Percentiles rank a stretch among this genome's conserved stretches.
Conservation (phyloP, 1,140 invertebrate species). For the Drosophila suzukii region DNA sequence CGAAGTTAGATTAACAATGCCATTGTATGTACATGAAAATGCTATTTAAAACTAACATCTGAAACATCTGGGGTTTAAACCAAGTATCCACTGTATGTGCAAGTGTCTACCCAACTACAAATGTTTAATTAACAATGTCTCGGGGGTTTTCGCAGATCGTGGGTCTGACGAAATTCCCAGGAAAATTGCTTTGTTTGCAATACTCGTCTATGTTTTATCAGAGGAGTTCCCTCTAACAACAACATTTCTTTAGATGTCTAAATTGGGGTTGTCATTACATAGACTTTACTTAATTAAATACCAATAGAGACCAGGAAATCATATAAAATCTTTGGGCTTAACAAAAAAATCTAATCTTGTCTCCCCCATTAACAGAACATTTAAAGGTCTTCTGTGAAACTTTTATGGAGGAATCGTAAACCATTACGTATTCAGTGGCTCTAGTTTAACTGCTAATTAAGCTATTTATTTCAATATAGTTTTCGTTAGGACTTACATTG, state of each 20-base stretch:
- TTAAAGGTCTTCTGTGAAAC: conserved; percentile 11
- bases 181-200: conserved; percentile 14
- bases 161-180: conserved; percentile 20
- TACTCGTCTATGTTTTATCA: conserved; percentile 11
- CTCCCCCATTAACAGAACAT: conserved; percentile 15
- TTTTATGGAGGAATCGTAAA: conserved; percentile 16
- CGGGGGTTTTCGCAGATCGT: conserved; percentile 21
- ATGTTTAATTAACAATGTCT: conserved; percentile 19
- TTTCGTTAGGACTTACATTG: no score
- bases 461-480: no score
- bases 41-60: background rate
- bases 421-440: background rate
- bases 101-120: conserved; percentile 10
- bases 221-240: conserved; percentile 9
- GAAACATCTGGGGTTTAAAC: background rate
- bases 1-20: no score
- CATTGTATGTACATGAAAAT: no score
- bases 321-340: conserved; percentile 15
- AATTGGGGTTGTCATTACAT: conserved; percentile 4
- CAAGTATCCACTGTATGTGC: conserved; percentile 12
- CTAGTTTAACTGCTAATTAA: no score
- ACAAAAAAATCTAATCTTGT: conserved; percentile 9
- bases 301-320: conserved; percentile 15
- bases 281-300: conserved; percentile 14
- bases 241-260: conserved; percentile 9